phyloP scores from a whole-genome alignment of 35 echinoderm and acorn worm species.

The Patiria miniata region DNA sequence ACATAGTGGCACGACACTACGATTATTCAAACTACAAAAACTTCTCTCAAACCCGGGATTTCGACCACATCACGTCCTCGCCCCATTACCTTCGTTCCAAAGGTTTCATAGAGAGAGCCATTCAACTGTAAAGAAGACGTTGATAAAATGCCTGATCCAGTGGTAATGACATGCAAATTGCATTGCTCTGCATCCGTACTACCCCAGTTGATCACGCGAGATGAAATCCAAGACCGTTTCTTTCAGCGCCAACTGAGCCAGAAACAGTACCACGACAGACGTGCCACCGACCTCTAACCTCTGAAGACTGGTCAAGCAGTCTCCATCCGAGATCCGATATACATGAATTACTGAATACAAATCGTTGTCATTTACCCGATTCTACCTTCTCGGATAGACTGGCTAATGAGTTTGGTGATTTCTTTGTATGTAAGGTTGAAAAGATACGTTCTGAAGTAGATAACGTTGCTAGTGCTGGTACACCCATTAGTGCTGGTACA shows the following conservation, averaged over 20 bases:
- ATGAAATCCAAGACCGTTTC: too few relatives aligned
- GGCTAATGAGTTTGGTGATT: neutral
- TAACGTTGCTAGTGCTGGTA: neutral
- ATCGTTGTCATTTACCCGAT: neutral
- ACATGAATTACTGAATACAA: neutral
- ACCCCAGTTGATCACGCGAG: too few relatives aligned
- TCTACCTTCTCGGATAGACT: neutral
- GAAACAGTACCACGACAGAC: too few relatives aligned
- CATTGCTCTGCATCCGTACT: too few relatives aligned
- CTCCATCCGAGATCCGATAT: neutral
- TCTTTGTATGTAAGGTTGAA: neutral
- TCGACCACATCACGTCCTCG: conserved; percentile 30
- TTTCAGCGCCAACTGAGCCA: too few relatives aligned
- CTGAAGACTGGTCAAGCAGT: neutral
- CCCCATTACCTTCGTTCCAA: conserved; percentile 15
- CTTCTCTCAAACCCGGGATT: conserved; percentile 37
- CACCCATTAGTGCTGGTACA: too few relatives aligned
- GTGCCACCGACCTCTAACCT: neutral
- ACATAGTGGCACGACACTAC: conserved; percentile 65
- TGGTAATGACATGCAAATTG: neutral
- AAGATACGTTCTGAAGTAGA: neutral
- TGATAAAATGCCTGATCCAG: neutral
- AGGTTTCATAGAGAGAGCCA: conserved; percentile 12
- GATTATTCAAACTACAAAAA: conserved; percentile 25
- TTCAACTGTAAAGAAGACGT: conserved; percentile 18